Evolutionary conservation across 2,888 invertebrate genomes (phyloP), one percentile per base, ranked within the genome.

Genomic region (Girardia tigrina): DNA sequence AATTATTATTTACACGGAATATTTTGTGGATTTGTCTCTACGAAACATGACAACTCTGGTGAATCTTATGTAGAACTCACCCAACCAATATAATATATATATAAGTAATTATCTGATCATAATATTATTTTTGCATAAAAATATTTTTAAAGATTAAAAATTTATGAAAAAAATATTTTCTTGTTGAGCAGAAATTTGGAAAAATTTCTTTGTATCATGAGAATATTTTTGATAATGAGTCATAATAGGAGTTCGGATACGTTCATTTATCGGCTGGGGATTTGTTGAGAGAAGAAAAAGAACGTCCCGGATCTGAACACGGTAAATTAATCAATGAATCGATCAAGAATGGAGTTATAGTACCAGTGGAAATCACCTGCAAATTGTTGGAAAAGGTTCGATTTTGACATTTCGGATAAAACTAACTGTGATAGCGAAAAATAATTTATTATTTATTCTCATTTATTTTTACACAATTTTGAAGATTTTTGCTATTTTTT

Each of bases 351-450:
- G 98, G 97, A 0, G 89, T 89, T 79, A 97, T 98, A 79, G 98
- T 99, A 1, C 98, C 98, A 0, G 98, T 98, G 0, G 93, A 92
- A 85, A 93, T 99, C 79, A 99, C 98, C 16, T 98, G 97, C 84
- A 90, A 90, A 73, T 88, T 99, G n/a, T 85, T 99, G 29, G 91
- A 92, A 83, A 89, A 89, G 80, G 93, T 92, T 26, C 89, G 75
- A 36, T 12, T 23, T 16, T 16, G 16, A 70, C n/a, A n/a, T n/a
- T n/a, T n/a, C n/a, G n/a, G n/a, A n/a, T n/a, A n/a, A n/a, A n/a
- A n/a, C n/a, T n/a, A n/a, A n/a, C n/a, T n/a, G n/a, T n/a, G n/a
- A n/a, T n/a, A n/a, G n/a, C n/a, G n/a, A n/a, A n/a, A n/a, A n/a
- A n/a, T n/a, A n/a, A n/a, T n/a, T n/a, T n/a, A n/a, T n/a, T n/a